A percentile compares a stretch with the other conserved stretches of the same genome.
Evolutionary conservation across 2,113 vertebrate genomes (phyloP).

Genomic region (Microtus oregoni): DNA sequence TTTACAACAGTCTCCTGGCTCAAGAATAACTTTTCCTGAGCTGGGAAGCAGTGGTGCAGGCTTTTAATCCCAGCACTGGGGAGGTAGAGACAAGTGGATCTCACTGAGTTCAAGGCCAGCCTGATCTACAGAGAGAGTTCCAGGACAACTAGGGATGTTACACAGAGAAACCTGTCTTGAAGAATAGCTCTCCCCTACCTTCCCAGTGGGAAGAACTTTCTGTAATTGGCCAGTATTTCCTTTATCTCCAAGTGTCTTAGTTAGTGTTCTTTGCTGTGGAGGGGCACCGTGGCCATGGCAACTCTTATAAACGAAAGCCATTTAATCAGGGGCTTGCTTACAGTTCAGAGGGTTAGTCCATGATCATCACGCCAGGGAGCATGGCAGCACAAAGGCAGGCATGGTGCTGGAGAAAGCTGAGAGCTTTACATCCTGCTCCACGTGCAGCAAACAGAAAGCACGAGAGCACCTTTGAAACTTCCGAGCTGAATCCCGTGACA

Average conservation of each 20-base stretch:
- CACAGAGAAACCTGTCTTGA: no score
- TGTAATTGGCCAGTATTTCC: slow-evolving; percentile 11
- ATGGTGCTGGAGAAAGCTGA: not conserved
- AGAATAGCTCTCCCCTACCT: not conserved
- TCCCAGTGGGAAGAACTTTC: not conserved
- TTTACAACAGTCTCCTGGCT: not conserved
- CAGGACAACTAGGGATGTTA: no score
- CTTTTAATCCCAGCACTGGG: no score
- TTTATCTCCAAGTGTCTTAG: slow-evolving; percentile 36
- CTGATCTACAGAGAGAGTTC: no score
- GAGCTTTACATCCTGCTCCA: not conserved
- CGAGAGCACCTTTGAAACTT: not conserved
- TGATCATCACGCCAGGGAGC: not conserved
- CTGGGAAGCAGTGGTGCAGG: no score
- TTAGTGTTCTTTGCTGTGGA: not conserved
- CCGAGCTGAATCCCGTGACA: not conserved
- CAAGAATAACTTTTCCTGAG: not conserved
- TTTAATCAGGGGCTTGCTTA: not conserved
- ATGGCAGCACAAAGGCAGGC: not conserved
- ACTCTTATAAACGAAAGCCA: not conserved
- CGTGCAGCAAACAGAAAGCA: not conserved
- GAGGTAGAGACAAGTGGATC: no score
- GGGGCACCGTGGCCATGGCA: not conserved
- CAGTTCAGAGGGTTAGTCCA: not conserved
- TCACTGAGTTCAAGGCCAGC: no score